A percentile compares a stretch with the other conserved stretches of the same genome.
These are phyloP conservation scores for Eumacrocentrus americanus DNA, from an alignment of 2,888 invertebrate species.

Conservation along the genomic window DNA sequence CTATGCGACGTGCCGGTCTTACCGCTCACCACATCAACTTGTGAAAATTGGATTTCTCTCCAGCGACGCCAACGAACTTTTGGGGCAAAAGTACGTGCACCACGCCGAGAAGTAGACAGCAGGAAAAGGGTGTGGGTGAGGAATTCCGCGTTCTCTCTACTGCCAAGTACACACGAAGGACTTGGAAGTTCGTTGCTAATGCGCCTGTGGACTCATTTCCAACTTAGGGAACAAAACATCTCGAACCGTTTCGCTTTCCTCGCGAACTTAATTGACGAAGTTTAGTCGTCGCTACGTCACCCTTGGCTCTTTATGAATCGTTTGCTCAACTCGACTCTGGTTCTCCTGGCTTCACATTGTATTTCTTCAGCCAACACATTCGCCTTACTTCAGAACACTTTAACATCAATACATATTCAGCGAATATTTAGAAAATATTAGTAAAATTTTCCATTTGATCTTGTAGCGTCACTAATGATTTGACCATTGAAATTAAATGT, in stretches of 20 bases:
- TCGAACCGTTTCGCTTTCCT: slow-evolving; percentile 15
- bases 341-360: slow-evolving; percentile 1
- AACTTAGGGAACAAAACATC: slow-evolving; percentile 21
- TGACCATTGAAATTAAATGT: no score
- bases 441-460: background rate
- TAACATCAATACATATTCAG: background rate
- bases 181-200: slow-evolving; percentile 14
- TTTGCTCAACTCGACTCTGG: slow-evolving; percentile 10
- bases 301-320: slow-evolving; percentile 7
- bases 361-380: background rate
- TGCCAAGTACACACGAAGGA: slow-evolving; percentile 19
- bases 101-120: slow-evolving; percentile 11
- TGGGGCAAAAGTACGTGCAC: slow-evolving; percentile 28
- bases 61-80: slow-evolving; percentile 19
- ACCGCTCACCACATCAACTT: slow-evolving; percentile 17
- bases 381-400: background rate
- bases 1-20: slow-evolving; percentile 20
- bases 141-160: slow-evolving; percentile 11
- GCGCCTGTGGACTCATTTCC: slow-evolving; percentile 16
- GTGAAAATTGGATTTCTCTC: slow-evolving; percentile 32
- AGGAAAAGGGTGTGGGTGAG: slow-evolving; percentile 13
- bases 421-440: background rate
- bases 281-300: slow-evolving; percentile 19
- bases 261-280: slow-evolving; percentile 21
- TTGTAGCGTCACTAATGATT: no score